Evolutionary conservation across 1,140 invertebrate genomes (phyloP).

Genomic region (Doryteuthis pealeii): DNA sequence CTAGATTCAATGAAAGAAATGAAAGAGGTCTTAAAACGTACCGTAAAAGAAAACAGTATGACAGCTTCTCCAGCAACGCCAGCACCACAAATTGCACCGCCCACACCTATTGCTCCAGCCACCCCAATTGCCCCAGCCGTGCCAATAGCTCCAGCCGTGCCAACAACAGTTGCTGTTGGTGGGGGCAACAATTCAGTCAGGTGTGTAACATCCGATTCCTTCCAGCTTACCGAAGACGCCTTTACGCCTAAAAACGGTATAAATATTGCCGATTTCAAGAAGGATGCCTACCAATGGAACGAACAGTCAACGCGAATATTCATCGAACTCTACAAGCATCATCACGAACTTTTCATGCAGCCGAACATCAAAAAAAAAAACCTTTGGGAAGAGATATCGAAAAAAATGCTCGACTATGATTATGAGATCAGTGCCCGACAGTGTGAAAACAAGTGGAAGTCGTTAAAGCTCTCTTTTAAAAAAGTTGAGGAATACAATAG

Average conservation of each 20-base stretch:
- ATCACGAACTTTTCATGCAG: constrained; percentile 3
- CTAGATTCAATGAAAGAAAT: too few relatives aligned
- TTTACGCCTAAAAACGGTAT: not conserved
- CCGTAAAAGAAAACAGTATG: too few relatives aligned
- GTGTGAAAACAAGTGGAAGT: constrained; percentile 4
- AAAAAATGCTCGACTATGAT: not conserved
- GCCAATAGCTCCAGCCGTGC: not conserved
- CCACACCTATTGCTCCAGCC: not conserved
- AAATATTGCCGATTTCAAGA: constrained; percentile 3
- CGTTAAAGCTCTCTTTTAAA: not conserved
- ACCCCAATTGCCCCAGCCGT: not conserved
- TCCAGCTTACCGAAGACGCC: not conserved
- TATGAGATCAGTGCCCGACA: not conserved
- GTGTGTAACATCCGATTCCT: not conserved
- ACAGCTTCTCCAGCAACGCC: too few relatives aligned
- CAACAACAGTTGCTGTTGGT: not conserved
- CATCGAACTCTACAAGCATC: constrained; percentile 1
- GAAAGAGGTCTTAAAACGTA: too few relatives aligned
- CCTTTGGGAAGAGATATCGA: constrained; percentile 2
- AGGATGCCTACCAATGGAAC: not conserved
- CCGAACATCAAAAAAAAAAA: constrained; percentile 1
- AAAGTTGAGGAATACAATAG: constrained; percentile 5
- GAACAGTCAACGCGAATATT: not conserved
- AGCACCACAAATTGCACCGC: not conserved
- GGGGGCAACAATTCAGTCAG: not conserved